phyloP scores from a whole-genome alignment of 2,888 invertebrate genomes.

The Athrips mouffetella region DNA sequence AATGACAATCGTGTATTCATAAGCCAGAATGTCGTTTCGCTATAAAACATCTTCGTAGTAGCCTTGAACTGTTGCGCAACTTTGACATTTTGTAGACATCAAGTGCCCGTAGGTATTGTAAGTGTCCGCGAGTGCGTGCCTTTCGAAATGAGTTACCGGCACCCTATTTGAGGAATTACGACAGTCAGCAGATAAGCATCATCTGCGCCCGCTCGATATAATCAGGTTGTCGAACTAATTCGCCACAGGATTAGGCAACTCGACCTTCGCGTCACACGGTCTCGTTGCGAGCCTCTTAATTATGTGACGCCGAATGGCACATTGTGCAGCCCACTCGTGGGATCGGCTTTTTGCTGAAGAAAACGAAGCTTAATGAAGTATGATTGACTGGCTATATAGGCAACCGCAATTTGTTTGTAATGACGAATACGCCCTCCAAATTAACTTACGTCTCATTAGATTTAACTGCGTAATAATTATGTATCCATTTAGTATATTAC shows the following conservation, averaged over 20 bases:
- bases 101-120: conserved; percentile 31
- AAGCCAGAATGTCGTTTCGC: conserved; percentile 39
- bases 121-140: conserved; percentile 30
- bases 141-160: conserved; percentile 42
- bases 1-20: conserved; percentile 37
- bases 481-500: neutral
- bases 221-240: conserved; percentile 41
- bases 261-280: conserved; percentile 39
- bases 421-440: conserved; percentile 9
- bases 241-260: conserved; percentile 35
- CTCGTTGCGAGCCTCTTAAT: conserved; percentile 28
- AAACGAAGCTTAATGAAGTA: conserved; percentile 21
- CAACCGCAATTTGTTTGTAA: conserved; percentile 11
- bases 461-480: neutral
- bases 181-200: conserved; percentile 29
- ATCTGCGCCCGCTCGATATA: conserved; percentile 30
- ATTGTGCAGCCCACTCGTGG: conserved; percentile 35
- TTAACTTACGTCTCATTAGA: conserved; percentile 13
- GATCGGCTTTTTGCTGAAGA: conserved; percentile 28
- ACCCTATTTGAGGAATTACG: conserved; percentile 33
- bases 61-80: conserved; percentile 69
- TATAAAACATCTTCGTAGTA: conserved; percentile 38
- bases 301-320: conserved; percentile 29
- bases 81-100: conserved; percentile 49
- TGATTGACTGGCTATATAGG: conserved; percentile 14